phyloP scores from a whole-genome alignment of 2,797 vertebrate genomes.

The Spheniscus humboldti region DNA sequence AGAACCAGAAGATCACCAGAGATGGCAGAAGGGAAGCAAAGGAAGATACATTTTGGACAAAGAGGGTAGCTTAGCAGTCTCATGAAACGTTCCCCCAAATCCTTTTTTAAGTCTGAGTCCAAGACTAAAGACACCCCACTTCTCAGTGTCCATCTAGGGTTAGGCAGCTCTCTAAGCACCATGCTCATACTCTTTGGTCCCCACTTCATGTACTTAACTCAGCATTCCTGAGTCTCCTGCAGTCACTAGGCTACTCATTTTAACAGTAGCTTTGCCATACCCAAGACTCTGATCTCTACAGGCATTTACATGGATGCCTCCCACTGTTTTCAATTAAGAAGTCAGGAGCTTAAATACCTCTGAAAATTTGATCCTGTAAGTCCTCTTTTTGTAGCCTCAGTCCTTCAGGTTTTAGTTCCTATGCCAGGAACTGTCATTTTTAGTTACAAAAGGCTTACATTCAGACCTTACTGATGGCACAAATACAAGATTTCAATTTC shows the following conservation, averaged over 20 bases:
- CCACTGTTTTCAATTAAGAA: not conserved
- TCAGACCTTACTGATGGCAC: not conserved
- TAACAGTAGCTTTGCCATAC: not conserved
- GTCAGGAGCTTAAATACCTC: not conserved
- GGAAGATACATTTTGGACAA: not conserved
- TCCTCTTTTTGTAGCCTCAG: not conserved
- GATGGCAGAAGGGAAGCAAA: not conserved
- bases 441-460: not conserved
- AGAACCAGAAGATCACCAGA: not conserved
- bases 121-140: not conserved
- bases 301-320: not conserved
- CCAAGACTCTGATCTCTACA: not conserved
- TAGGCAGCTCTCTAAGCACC: not conserved
- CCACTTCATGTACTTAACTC: not conserved
- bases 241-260: not conserved
- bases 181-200: not conserved
- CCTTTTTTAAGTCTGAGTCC: not conserved
- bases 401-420: not conserved
- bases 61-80: not conserved
- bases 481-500: conserved; percentile 7
- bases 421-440: not conserved
- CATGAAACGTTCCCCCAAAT: not conserved
- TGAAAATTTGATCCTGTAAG: not conserved
- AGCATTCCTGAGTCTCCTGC: not conserved
- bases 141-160: not conserved